phyloP scores from a whole-genome alignment of 2,113 vertebrate species.

The Myotis davidii region DNA sequence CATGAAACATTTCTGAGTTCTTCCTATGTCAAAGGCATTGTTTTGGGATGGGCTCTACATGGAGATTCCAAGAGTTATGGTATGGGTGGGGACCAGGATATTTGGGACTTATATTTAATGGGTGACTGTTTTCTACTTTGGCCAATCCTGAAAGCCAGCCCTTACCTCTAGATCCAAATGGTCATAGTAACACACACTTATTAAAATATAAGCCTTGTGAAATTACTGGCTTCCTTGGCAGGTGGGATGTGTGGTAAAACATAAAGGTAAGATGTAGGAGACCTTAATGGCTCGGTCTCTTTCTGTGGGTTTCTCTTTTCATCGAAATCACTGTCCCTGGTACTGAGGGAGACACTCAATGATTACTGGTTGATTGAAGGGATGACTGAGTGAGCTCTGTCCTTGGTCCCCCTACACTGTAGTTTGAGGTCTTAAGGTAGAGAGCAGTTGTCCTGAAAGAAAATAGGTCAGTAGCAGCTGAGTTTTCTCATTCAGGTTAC shows the following conservation, averaged over 20 bases:
- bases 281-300: neutral
- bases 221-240: neutral
- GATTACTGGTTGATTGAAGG: neutral
- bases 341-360: neutral
- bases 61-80: neutral
- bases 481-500: neutral
- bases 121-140: neutral
- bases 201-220: neutral
- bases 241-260: neutral
- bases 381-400: neutral
- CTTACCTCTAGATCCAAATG: constrained; percentile 17
- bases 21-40: neutral
- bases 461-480: neutral
- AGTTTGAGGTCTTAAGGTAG: neutral
- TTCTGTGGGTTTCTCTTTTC: neutral
- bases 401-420: neutral
- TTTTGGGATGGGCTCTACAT: neutral
- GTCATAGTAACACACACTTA: neutral
- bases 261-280: neutral
- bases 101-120: neutral
- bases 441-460: neutral
- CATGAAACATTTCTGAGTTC: constrained; percentile 18
- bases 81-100: neutral
- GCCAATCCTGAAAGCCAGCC: neutral
- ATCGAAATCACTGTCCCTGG: neutral